Conservation (phyloP, 2,113 vertebrate species). For the Entomyzon cyanotis region DNA sequence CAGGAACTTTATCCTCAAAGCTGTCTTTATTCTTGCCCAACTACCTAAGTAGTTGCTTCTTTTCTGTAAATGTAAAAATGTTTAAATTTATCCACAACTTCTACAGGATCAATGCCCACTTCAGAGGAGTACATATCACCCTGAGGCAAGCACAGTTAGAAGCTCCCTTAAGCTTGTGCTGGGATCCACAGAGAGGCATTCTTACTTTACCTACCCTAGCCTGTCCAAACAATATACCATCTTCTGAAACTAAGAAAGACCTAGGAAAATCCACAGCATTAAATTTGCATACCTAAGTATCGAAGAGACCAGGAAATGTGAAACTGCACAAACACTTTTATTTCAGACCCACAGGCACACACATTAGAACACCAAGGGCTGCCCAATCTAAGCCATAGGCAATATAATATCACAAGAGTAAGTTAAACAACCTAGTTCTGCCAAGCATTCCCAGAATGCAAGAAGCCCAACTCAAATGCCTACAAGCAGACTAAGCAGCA, state of each 20-base stretch:
- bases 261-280: not conserved
- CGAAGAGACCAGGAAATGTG: not conserved
- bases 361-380: not conserved
- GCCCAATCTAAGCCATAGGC: not conserved
- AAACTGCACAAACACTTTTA: not conserved
- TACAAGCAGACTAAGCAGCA: not conserved
- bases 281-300: not conserved
- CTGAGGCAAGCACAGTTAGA: not conserved
- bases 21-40: not conserved
- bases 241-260: not conserved
- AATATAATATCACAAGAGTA: not conserved
- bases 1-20: not conserved
- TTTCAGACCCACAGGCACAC: not conserved
- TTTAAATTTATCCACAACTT: not conserved
- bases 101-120: not conserved
- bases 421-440: not conserved
- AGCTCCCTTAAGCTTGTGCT: not conserved
- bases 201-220: not conserved
- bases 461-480: not conserved
- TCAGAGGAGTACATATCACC: not conserved
- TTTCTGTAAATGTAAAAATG: not conserved
- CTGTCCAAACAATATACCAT: fast-evolving
- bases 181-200: not conserved
- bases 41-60: not conserved
- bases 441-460: not conserved